Conservation (phyloP, 2,797 vertebrate genomes). For the Scomberomorus guttatus region DNA sequence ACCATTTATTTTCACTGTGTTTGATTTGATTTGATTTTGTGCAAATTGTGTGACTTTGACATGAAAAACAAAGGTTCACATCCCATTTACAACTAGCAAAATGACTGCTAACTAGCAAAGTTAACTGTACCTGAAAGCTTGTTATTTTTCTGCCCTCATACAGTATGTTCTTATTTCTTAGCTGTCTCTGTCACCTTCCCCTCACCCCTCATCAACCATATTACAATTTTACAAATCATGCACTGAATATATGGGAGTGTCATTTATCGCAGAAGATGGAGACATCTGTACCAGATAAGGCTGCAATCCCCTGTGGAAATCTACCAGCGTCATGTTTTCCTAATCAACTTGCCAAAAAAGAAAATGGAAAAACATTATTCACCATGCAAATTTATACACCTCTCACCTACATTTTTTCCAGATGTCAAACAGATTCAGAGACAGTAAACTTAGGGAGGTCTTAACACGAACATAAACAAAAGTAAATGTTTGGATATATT, state of each 20-base stretch:
- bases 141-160: constrained; percentile 2
- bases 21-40: too few species aligned
- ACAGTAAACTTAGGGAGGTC: not conserved
- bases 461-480: not conserved
- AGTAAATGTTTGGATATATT: not conserved
- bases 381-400: constrained; percentile 50
- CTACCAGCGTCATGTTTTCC: constrained; percentile 25
- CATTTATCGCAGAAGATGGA: constrained; percentile 42
- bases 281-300: constrained; percentile 50
- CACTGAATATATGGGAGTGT: constrained; percentile 34
- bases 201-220: constrained; percentile 9
- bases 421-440: constrained; percentile 1
- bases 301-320: constrained; percentile 43
- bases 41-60: too few species aligned
- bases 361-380: constrained; percentile 29
- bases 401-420: constrained; percentile 7
- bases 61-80: not conserved
- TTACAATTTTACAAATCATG: constrained; percentile 31
- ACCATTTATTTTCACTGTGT: too few species aligned
- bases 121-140: not conserved
- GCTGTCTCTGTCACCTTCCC: not conserved
- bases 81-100: too few species aligned
- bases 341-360: constrained; percentile 44
- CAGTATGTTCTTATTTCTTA: constrained; percentile 1
- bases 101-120: too few species aligned